Percentiles rank a stretch among this genome's conserved stretches.
Evolutionary conservation across 2,888 invertebrate species (phyloP).

Genomic region (Odontomyia ornata): DNA sequence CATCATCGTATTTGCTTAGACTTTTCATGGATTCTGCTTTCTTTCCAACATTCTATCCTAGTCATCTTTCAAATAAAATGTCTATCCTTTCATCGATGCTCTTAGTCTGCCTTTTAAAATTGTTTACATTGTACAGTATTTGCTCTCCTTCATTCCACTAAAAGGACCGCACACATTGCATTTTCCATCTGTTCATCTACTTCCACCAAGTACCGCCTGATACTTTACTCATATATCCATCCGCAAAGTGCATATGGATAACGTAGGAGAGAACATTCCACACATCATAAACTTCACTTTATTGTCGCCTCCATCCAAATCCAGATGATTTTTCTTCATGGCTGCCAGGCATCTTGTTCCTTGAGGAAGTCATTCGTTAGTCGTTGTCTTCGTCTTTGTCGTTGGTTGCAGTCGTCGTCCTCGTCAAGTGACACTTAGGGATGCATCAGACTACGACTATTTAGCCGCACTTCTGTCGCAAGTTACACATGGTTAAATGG

Average conservation of each 20-base stretch:
- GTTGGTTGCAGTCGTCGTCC: no score
- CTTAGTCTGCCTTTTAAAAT: neutral
- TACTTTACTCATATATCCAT: neutral
- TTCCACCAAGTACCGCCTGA: neutral
- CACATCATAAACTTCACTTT: conserved; percentile 19
- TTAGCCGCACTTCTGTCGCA: no score
- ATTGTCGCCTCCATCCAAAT: conserved; percentile 28
- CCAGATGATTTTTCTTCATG: conserved; percentile 20
- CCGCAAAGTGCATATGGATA: conserved; percentile 8
- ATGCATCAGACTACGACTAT: no score
- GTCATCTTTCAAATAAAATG: no score
- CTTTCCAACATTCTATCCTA: no score
- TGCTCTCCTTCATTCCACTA: neutral
- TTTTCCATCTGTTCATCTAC: conserved; percentile 19
- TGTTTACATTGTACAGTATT: conserved; percentile 18
- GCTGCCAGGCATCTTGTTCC: neutral
- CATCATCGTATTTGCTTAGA: no score
- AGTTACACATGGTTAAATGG: no score
- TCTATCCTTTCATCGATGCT: conserved; percentile 1
- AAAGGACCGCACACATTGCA: conserved; percentile 38
- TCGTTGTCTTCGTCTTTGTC: no score
- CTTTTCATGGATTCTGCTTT: no score
- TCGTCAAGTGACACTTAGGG: conserved; percentile 38
- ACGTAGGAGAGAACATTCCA: neutral
- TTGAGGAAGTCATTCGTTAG: conserved; percentile 25